Conservation (phyloP, 2,888 invertebrate genomes). For the Acleris emargana region DNA sequence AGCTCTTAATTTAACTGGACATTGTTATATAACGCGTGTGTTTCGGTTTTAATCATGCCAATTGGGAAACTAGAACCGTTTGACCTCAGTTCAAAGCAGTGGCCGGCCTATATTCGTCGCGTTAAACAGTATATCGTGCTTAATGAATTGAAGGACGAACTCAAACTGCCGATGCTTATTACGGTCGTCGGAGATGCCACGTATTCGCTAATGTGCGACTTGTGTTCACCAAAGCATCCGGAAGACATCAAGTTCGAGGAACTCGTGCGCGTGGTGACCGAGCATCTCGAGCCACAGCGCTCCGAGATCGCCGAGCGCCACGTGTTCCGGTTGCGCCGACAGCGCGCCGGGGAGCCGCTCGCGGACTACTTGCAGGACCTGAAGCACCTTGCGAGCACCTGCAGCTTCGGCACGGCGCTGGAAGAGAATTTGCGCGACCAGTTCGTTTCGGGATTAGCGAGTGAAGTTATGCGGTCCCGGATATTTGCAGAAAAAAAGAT, state of each 20-base stretch:
- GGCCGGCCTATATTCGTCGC: no score
- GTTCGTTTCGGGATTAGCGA: slow-evolving; percentile 35
- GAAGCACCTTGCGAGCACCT: slow-evolving; percentile 39
- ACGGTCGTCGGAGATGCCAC: slow-evolving; percentile 20
- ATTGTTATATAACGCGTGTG: no score
- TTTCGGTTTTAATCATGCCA: no score
- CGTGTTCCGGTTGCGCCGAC: no score
- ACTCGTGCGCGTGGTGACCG: slow-evolving; percentile 40
- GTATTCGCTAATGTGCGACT: slow-evolving; percentile 42
- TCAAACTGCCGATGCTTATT: slow-evolving; percentile 9
- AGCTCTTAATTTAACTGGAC: no score
- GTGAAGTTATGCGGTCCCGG: slow-evolving; percentile 18
- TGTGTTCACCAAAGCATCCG: slow-evolving; percentile 43
- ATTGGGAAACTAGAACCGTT: no score
- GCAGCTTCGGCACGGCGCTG: slow-evolving; percentile 36
- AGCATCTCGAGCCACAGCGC: slow-evolving; percentile 3
- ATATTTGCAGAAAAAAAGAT: slow-evolving; percentile 22
- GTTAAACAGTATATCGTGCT: no score
- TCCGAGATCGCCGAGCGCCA: no score
- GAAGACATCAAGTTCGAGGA: slow-evolving; percentile 41
- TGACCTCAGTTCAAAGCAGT: no score
- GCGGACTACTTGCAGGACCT: slow-evolving; percentile 39
- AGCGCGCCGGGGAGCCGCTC: no score
- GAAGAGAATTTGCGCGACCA: slow-evolving; percentile 38
- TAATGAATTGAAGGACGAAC: slow-evolving; percentile 2